Base-by-base conservation (phyloP, 2,797 vertebrate species). In the Echiichthys vipera region DNA sequence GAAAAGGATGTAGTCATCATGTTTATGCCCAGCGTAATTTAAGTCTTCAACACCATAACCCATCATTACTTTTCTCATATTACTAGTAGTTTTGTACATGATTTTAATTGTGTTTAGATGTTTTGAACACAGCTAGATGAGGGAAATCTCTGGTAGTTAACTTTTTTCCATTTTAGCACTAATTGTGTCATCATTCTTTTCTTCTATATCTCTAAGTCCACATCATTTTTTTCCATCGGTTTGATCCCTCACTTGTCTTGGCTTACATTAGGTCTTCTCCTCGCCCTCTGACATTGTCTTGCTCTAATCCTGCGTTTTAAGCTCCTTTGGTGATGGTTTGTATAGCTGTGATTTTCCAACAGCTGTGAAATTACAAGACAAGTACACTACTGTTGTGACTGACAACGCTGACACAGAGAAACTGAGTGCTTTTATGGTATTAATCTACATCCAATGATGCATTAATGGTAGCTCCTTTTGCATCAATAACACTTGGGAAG, bases 291-390 rank as follows among this genome's bases (percentile, higher is more conserved):
- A 45, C 49, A 80, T 58, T 56, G 62, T 84, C 75, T 66, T 24
- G n/a, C 34, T 75, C 40, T 84, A 84, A 88, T 91, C 76, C 78
- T 14, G 22, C 20, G 55, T 56, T 84, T 84, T 69, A 56, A 74
- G 14, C 27, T 74, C 47, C 55, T 77, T 77, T 78, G 54, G 29
- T 78, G 63, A 75, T 70, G 53, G 51, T 82, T 86, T 84, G 67
- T 78, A 61, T 67, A 74, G 50, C 65, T 64, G 37, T 76, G 57
- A 80, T 84, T 77, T 80, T 77, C 74, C 73, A 74, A 46, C 69
- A 78, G 71, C 74, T 80, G 67, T 79, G 49, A 76, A 82, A 81
- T 81, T 29, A 69, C 77, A 71, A 70, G 47, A 77, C 68, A 83
- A 80, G 84, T 70, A 75, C 51, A 79, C 75, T 68, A 47, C 63